Conservation (phyloP, 1,140 invertebrate genomes). For the Bombus sibiricus region DNA sequence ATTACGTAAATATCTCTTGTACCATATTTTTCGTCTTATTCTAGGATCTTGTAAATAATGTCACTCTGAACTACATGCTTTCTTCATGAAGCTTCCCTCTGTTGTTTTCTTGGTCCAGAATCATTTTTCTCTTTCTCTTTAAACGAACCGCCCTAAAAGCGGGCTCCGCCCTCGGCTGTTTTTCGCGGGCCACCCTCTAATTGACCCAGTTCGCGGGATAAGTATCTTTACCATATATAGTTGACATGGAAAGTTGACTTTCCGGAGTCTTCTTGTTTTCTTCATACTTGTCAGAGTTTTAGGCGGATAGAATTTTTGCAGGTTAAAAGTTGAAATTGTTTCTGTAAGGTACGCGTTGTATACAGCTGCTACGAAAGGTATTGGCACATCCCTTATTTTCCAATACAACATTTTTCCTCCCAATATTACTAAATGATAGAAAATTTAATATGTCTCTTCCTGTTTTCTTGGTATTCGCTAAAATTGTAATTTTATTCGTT, state of each 20-base stretch:
- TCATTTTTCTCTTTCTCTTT: slow-evolving; percentile 47
- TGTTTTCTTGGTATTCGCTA: too few species aligned
- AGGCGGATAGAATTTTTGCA: not conserved
- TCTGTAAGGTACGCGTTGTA: not conserved
- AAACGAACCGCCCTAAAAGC: slow-evolving; percentile 41
- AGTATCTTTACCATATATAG: slow-evolving; percentile 57
- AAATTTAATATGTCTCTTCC: too few species aligned
- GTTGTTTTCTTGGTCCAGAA: slow-evolving; percentile 18
- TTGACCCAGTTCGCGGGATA: slow-evolving; percentile 67
- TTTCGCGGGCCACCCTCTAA: slow-evolving; percentile 61
- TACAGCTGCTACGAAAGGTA: not conserved
- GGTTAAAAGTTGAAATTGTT: not conserved
- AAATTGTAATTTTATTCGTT: too few species aligned
- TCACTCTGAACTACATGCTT: too few species aligned
- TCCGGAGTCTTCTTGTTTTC: not conserved
- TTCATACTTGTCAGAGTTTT: not conserved
- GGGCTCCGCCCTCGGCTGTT: slow-evolving; percentile 40
- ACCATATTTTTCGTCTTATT: not conserved
- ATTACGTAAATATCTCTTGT: not conserved
- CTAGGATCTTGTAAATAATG: not conserved
- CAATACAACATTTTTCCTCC: too few species aligned
- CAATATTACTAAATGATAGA: too few species aligned
- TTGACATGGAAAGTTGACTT: slow-evolving; percentile 43
- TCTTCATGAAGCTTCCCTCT: not conserved
- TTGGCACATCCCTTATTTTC: too few species aligned